Evolutionary conservation across 2,113 vertebrate species (phyloP).

Genomic region (Meriones unguiculatus): DNA sequence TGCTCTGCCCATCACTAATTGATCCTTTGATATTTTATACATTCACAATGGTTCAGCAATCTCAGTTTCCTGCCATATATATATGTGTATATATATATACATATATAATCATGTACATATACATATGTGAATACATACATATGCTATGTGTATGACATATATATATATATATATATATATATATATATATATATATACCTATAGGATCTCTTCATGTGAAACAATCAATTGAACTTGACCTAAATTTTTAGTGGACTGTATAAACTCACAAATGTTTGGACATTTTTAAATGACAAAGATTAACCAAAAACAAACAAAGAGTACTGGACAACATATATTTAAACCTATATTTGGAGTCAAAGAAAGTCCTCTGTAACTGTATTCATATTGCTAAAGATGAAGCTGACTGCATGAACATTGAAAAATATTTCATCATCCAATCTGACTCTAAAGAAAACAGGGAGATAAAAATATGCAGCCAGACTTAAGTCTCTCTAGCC

Average conservation of each 20-base stretch:
- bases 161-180: too few species aligned
- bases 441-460: background rate
- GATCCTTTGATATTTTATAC: background rate
- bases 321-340: background rate
- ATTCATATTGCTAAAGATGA: conserved; percentile 31
- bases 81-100: background rate
- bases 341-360: background rate
- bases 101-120: background rate
- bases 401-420: background rate
- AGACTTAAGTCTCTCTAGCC: background rate
- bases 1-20: background rate
- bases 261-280: background rate
- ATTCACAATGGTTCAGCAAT: background rate
- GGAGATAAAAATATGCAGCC: background rate
- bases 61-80: background rate
- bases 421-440: background rate
- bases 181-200: too few species aligned
- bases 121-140: background rate
- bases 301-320: background rate
- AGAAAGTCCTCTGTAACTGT: background rate
- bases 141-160: too few species aligned
- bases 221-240: background rate
- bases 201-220: background rate
- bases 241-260: background rate
- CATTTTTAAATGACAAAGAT: background rate